Evolutionary conservation across 2,113 vertebrate genomes (phyloP).

Genomic region (Mesoclemmys tuberculata): DNA sequence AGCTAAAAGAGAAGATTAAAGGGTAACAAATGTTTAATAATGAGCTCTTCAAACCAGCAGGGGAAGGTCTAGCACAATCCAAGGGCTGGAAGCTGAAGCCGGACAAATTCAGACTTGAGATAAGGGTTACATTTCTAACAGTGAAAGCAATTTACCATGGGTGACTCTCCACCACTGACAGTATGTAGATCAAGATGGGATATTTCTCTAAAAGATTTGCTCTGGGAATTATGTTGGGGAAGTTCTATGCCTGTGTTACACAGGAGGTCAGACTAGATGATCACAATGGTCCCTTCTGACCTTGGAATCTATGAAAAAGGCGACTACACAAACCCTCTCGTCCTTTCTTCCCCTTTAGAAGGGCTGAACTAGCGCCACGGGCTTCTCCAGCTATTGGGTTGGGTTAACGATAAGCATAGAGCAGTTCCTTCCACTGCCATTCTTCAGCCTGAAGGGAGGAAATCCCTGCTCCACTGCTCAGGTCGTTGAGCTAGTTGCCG

Average conservation of each 20-base stretch:
- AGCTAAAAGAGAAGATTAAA: neutral
- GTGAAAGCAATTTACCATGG: neutral
- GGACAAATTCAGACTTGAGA: neutral
- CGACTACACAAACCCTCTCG: neutral
- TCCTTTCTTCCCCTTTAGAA: neutral
- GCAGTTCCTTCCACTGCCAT: neutral
- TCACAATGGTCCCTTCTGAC: neutral
- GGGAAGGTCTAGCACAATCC: neutral
- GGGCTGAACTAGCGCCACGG: no score
- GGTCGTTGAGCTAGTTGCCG: fast-evolving
- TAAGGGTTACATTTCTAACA: neutral
- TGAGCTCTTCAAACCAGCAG: neutral
- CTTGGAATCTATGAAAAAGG: neutral
- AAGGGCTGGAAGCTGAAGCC: neutral
- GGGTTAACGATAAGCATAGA: neutral
- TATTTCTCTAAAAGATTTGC: neutral
- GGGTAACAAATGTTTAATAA: neutral
- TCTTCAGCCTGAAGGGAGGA: neutral
- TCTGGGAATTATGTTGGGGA: neutral
- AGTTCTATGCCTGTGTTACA: neutral
- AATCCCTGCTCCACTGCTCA: neutral
- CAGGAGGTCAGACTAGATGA: neutral
- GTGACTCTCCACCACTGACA: neutral
- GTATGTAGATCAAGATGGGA: neutral
- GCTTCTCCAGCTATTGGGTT: neutral